These are phyloP conservation scores for Oxytorus armatus DNA, from an alignment of 2,888 invertebrate species.

Conservation along the genomic window DNA sequence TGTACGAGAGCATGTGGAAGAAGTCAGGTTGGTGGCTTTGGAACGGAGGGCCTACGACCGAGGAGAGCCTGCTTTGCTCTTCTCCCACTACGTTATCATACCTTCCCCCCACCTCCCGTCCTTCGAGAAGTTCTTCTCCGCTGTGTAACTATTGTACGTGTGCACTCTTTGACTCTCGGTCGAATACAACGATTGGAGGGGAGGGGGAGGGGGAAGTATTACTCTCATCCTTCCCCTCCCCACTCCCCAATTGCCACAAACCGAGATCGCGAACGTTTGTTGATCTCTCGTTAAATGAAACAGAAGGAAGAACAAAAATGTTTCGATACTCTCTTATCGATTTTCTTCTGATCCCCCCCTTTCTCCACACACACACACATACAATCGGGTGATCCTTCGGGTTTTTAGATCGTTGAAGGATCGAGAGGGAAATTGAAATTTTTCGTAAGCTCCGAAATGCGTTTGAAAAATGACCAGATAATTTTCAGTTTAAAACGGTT, in stretches of 20 bases:
- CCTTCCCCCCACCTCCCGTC: no score
- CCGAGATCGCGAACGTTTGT: neutral
- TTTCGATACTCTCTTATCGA: no score
- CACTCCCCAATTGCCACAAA: neutral
- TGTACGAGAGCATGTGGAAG: conserved; percentile 48
- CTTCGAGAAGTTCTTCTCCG: conserved; percentile 51
- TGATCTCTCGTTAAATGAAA: conserved; percentile 21
- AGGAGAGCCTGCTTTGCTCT: conserved; percentile 60
- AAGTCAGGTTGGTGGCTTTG: conserved; percentile 70
- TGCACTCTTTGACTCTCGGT: conserved; percentile 35
- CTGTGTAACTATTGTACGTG: conserved; percentile 23
- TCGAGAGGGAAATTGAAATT: neutral
- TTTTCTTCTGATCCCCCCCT: no score
- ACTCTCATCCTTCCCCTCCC: conserved; percentile 1
- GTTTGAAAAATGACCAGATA: no score
- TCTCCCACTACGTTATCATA: conserved; percentile 64
- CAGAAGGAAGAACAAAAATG: no score
- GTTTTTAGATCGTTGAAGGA: neutral
- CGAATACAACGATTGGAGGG: conserved; percentile 56
- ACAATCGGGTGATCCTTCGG: no score
- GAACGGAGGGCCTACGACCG: conserved; percentile 73
- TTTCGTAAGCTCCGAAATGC: neutral
- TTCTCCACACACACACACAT: conserved; percentile 19
- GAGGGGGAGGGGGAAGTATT: conserved; percentile 24
- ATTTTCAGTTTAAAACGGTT: neutral